A percentile compares a stretch with the other conserved stretches of the same genome.
Evolutionary conservation across 2,113 vertebrate genomes (phyloP).

Genomic region (Macaca nemestrina): DNA sequence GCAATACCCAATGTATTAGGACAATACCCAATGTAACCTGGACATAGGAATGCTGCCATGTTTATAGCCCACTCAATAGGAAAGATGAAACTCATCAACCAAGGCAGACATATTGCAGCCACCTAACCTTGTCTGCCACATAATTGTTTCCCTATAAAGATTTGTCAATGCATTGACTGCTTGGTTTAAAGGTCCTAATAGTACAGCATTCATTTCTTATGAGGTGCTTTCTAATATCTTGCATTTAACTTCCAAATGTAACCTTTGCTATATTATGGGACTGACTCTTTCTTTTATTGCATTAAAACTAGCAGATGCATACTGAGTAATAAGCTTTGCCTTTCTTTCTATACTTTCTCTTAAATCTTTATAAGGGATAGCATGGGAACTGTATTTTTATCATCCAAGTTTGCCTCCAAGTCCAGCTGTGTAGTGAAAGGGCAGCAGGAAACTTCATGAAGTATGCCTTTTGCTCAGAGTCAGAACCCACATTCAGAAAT

Average conservation of each 20-base stretch:
- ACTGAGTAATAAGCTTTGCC: slow-evolving; percentile 30
- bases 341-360: slow-evolving; percentile 31
- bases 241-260: slow-evolving; percentile 61
- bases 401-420: not conserved
- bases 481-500: not conserved
- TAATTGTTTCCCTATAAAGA: slow-evolving; percentile 40
- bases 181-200: not conserved
- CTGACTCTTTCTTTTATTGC: slow-evolving; percentile 21
- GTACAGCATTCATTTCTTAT: slow-evolving; percentile 36
- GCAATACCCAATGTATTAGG: not conserved
- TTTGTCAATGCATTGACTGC: not conserved
- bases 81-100: slow-evolving; percentile 45
- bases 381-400: slow-evolving; percentile 13
- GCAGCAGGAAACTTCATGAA: not conserved
- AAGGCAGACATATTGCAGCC: not conserved
- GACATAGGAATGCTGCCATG: not conserved
- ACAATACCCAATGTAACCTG: not conserved
- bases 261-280: not conserved
- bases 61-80: slow-evolving; percentile 2
- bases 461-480: not conserved
- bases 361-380: slow-evolving; percentile 43
- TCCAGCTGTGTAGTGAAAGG: not conserved
- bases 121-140: not conserved
- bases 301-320: slow-evolving; percentile 13
- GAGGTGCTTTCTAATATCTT: slow-evolving; percentile 59